These are phyloP conservation scores for Sarcophaga carnaria DNA, from an alignment of 2,888 invertebrate genomes.

Conservation along the genomic window DNA sequence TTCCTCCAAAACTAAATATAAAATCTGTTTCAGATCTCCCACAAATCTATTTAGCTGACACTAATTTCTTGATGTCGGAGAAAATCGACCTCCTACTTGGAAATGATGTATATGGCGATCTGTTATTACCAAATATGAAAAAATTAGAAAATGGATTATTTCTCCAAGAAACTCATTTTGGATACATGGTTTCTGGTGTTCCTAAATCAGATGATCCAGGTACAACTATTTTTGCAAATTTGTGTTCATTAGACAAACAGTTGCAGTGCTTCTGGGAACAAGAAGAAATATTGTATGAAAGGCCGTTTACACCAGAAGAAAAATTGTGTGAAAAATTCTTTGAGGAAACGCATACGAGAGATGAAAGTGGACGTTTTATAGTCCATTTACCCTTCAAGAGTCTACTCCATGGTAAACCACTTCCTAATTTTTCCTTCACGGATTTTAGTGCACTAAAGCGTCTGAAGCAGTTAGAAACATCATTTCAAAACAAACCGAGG, in stretches of 20 bases:
- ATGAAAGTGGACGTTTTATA: slow-evolving; percentile 34
- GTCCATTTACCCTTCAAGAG: slow-evolving; percentile 42
- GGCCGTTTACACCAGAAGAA: slow-evolving; percentile 30
- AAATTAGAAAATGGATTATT: slow-evolving; percentile 54
- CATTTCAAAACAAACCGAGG: slow-evolving; percentile 28
- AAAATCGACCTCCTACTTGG: too few relatives aligned
- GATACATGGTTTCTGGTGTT: slow-evolving; percentile 53
- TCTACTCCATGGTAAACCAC: not conserved
- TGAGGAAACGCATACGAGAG: slow-evolving; percentile 12
- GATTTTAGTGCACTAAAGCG: slow-evolving; percentile 44
- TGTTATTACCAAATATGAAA: slow-evolving; percentile 47
- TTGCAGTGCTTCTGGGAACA: slow-evolving; percentile 54
- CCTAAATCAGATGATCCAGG: not conserved
- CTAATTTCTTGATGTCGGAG: slow-evolving; percentile 27
- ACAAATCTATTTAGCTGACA: slow-evolving; percentile 33
- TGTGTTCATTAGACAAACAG: slow-evolving; percentile 47
- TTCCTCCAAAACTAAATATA: slow-evolving; percentile 10
- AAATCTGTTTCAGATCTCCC: slow-evolving; percentile 6
- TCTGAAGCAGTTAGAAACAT: slow-evolving; percentile 40
- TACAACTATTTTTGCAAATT: slow-evolving; percentile 34
- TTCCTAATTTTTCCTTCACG: slow-evolving; percentile 41
- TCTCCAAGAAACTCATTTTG: slow-evolving; percentile 60
- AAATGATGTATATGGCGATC: slow-evolving; percentile 36
- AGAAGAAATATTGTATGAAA: slow-evolving; percentile 37
- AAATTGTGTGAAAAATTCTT: slow-evolving; percentile 39